Percentiles rank a stretch among this genome's conserved stretches.
These are phyloP conservation scores for Lottia scabra DNA, from an alignment of 2,888 invertebrate species.

Conservation along the genomic window DNA sequence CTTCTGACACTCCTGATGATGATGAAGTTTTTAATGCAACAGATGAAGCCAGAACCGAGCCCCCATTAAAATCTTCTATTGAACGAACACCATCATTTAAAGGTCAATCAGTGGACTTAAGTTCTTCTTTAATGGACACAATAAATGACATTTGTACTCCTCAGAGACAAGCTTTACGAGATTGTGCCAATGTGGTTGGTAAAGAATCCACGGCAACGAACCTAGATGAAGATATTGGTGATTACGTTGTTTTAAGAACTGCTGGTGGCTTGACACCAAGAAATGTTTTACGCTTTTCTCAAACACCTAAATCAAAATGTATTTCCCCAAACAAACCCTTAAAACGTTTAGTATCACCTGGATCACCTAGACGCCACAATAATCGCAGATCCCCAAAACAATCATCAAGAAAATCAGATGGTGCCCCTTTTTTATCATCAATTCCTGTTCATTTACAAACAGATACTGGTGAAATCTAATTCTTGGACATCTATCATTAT, in stretches of 20 bases:
- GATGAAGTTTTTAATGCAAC: not conserved
- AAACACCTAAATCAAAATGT: slow-evolving; percentile 26
- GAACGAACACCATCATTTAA: slow-evolving; percentile 18
- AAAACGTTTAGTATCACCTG: slow-evolving; percentile 54
- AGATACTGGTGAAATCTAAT: slow-evolving; percentile 30
- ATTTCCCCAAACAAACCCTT: slow-evolving; percentile 55
- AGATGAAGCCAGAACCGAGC: not conserved
- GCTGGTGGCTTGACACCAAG: slow-evolving; percentile 48
- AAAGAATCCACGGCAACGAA: not conserved
- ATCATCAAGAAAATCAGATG: slow-evolving; percentile 33
- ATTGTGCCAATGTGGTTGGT: slow-evolving; percentile 17
- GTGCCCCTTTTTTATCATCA: slow-evolving; percentile 30
- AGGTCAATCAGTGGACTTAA: slow-evolving; percentile 32
- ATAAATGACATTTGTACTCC: slow-evolving; percentile 48
- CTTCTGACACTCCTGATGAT: not conserved
- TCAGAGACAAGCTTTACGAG: slow-evolving; percentile 22
- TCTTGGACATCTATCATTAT: no score
- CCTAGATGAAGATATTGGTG: not conserved
- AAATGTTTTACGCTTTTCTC: slow-evolving; percentile 31
- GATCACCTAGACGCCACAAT: slow-evolving; percentile 29
- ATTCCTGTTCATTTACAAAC: slow-evolving; percentile 41
- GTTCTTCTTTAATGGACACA: slow-evolving; percentile 40
- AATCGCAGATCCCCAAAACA: not conserved
- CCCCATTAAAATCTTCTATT: not conserved
- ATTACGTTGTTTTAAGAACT: slow-evolving; percentile 33